A percentile compares a stretch with the other conserved stretches of the same genome.
Conservation (phyloP, 2,888 invertebrate species). For the Drepanosiphum platanoidis region DNA sequence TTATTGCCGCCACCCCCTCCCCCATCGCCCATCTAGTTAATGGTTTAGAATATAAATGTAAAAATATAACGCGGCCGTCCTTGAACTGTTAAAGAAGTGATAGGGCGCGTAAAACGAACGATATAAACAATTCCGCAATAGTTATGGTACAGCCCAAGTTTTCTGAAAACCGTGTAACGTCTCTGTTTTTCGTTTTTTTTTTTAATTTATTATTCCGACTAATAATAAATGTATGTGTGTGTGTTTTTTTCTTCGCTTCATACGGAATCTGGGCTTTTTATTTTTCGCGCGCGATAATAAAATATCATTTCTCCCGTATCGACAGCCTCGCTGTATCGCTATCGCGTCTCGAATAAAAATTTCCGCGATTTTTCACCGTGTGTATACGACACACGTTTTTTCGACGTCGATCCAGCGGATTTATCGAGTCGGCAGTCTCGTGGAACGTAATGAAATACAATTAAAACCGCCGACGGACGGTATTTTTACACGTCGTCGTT, state of each 20-base stretch:
- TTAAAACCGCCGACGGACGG: no score
- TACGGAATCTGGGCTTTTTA: background rate
- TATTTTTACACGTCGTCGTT: no score
- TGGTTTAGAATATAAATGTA: constrained; percentile 28
- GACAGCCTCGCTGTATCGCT: no score
- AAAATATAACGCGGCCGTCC: background rate
- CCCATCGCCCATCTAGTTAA: background rate
- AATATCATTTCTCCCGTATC: background rate
- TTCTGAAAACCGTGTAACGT: background rate
- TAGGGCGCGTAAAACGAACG: constrained; percentile 7
- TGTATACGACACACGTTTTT: no score
- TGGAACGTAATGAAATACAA: no score
- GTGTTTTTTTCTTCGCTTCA: background rate
- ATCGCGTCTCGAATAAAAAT: background rate
- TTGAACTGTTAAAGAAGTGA: constrained; percentile 26
- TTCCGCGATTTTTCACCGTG: background rate
- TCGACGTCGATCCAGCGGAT: no score
- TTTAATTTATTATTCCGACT: constrained; percentile 7
- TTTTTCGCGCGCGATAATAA: background rate
- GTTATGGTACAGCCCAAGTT: constrained; percentile 9
- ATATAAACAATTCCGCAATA: constrained; percentile 30
- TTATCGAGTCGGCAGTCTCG: no score
- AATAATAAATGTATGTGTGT: constrained; percentile 10
- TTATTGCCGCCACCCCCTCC: background rate
- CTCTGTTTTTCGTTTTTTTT: constrained; percentile 13